Conservation (phyloP, 1,140 invertebrate species). For the Achroia grisella region DNA sequence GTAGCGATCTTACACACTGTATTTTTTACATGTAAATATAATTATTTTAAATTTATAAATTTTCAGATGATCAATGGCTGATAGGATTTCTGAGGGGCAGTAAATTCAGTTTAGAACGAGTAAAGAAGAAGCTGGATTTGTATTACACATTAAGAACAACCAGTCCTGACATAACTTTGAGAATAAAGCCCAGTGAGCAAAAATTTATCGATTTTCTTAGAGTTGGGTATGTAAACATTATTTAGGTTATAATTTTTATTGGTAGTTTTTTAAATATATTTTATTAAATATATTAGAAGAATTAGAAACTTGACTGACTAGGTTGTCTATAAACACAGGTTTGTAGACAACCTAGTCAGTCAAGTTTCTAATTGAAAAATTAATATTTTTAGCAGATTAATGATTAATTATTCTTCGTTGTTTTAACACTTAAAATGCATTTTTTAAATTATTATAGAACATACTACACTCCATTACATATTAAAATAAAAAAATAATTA, state of each 20-base stretch:
- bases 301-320: not conserved
- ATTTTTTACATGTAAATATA: no score
- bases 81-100: slow-evolving; percentile 88
- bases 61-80: slow-evolving; percentile 81
- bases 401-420: no score
- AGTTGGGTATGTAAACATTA: slow-evolving; percentile 53
- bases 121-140: slow-evolving; percentile 87
- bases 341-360: not conserved
- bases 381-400: not conserved
- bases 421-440: no score
- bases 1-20: no score
- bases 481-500: no score
- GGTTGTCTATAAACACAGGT: not conserved
- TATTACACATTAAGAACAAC: slow-evolving; percentile 74
- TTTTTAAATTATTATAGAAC: no score
- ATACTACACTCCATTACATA: no score
- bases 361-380: not conserved
- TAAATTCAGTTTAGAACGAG: slow-evolving; percentile 89
- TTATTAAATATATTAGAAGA: no score
- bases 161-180: slow-evolving; percentile 56
- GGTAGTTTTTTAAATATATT: not conserved
- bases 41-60: not conserved
- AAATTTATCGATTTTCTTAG: slow-evolving; percentile 62
- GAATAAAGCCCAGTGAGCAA: slow-evolving; percentile 58
- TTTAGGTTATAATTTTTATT: not conserved